A percentile compares a stretch with the other conserved stretches of the same genome.
Evolutionary conservation across 2,888 invertebrate genomes (phyloP).

Genomic region (Agriopis aurantiaria): DNA sequence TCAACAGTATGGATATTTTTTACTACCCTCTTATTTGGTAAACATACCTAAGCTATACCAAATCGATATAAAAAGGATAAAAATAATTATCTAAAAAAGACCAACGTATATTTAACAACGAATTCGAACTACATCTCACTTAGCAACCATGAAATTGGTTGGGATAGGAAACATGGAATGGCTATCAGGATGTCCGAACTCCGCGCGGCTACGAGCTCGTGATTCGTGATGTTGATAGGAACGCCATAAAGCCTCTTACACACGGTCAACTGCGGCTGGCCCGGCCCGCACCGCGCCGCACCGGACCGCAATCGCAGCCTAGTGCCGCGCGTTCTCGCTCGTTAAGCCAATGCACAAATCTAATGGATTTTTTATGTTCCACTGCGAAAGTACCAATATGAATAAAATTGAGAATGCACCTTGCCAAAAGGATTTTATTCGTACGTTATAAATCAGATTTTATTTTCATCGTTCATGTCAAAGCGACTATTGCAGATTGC

Average conservation of each 20-base stretch:
- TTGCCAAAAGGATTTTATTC: conserved; percentile 68
- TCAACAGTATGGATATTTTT: background rate
- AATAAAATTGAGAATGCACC: conserved; percentile 70
- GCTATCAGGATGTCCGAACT: conserved; percentile 44
- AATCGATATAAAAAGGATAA: background rate
- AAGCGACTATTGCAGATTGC: conserved; percentile 37
- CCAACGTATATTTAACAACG: background rate
- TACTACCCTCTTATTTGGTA: background rate
- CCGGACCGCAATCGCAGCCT: conserved; percentile 31
- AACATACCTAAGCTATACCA: background rate
- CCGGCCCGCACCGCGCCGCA: background rate
- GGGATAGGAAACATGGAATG: conserved; percentile 38
- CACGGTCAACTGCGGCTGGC: conserved; percentile 61
- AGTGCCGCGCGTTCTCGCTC: conserved; percentile 46
- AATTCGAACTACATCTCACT: conserved; percentile 7
- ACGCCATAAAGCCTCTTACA: conserved; percentile 71
- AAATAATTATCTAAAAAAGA: background rate
- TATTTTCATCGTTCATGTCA: conserved; percentile 58
- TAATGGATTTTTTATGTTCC: conserved; percentile 79
- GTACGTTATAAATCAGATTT: conserved; percentile 57
- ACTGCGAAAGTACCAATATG: conserved; percentile 65
- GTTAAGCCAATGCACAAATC: conserved; percentile 73
- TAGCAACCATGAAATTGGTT: conserved; percentile 36
- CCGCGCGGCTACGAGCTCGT: conserved; percentile 34
- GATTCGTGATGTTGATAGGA: conserved; percentile 51